Percentiles rank a stretch among this genome's conserved stretches.
These are phyloP conservation scores for Catostomus latipinnis DNA, from an alignment of 2,797 vertebrate genomes.

Conservation along the genomic window DNA sequence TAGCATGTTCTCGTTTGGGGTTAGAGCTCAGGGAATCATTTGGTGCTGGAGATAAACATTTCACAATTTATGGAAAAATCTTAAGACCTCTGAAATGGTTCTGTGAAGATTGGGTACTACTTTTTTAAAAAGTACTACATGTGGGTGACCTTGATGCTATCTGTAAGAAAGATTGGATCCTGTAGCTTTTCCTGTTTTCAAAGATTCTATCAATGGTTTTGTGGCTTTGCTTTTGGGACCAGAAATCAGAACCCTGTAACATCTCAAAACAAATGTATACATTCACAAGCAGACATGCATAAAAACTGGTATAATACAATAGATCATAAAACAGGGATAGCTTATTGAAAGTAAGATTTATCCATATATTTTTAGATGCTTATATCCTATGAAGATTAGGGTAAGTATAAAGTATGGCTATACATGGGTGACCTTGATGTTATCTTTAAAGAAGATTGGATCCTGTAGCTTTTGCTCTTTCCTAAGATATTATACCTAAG, in stretches of 20 bases:
- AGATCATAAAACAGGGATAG: neutral
- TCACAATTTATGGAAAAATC: constrained; percentile 39
- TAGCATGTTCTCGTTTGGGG: constrained; percentile 17
- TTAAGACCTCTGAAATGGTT: constrained; percentile 34
- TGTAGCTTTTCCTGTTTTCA: constrained; percentile 22
- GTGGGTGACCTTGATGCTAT: constrained; percentile 46
- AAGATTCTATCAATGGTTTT: constrained; percentile 44
- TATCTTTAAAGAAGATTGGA: no score
- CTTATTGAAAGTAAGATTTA: neutral
- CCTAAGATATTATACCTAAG: constrained; percentile 38
- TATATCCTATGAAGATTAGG: no score
- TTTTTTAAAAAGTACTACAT: constrained; percentile 36
- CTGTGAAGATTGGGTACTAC: constrained; percentile 29
- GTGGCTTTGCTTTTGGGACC: neutral
- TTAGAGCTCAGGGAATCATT: constrained; percentile 20
- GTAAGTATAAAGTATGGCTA: no score
- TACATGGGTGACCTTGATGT: no score
- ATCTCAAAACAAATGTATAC: neutral
- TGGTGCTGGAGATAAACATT: constrained; percentile 20
- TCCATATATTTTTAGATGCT: no score
- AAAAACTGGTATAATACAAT: neutral
- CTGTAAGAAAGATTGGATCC: constrained; percentile 31
- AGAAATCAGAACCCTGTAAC: neutral
- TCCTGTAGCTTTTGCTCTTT: constrained; percentile 20
- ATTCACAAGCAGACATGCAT: neutral